A percentile compares a stretch with the other conserved stretches of the same genome.
Conservation (phyloP, 1,140 invertebrate genomes). For the Musca domestica region DNA sequence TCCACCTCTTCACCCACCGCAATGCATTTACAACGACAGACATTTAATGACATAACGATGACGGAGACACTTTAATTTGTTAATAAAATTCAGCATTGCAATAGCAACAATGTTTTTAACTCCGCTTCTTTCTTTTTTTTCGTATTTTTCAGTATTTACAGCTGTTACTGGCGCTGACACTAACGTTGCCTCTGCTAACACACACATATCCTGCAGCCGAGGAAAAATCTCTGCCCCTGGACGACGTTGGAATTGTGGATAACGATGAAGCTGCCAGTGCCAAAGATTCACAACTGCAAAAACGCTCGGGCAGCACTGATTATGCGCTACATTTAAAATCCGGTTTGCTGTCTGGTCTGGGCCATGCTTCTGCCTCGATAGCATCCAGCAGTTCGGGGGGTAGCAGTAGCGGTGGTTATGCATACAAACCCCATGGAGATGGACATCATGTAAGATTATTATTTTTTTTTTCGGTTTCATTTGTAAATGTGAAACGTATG, state of each 20-base stretch:
- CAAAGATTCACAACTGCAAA: constrained; percentile 47
- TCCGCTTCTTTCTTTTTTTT: background rate
- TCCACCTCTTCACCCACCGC: no score
- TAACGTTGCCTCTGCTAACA: constrained; percentile 39
- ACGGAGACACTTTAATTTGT: no score
- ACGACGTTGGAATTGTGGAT: constrained; percentile 46
- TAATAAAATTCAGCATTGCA: no score
- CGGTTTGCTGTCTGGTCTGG: constrained; percentile 60
- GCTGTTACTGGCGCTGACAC: constrained; percentile 33
- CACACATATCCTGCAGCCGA: constrained; percentile 36
- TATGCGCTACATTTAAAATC: constrained; percentile 54
- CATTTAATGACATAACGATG: no score
- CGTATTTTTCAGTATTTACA: constrained; percentile 11
- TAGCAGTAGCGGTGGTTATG: constrained; percentile 56
- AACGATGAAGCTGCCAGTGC: constrained; percentile 45
- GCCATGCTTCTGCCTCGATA: constrained; percentile 57
- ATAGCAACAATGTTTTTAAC: background rate
- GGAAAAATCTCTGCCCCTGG: constrained; percentile 46
- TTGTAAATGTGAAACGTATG: no score
- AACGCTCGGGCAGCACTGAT: constrained; percentile 54
- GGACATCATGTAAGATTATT: constrained; percentile 51
- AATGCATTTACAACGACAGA: no score
- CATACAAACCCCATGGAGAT: constrained; percentile 54
- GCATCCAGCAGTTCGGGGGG: constrained; percentile 60
- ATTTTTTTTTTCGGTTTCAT: background rate